phyloP scores from a whole-genome alignment of 2,888 invertebrate species.

The Pinctada fucata region DNA sequence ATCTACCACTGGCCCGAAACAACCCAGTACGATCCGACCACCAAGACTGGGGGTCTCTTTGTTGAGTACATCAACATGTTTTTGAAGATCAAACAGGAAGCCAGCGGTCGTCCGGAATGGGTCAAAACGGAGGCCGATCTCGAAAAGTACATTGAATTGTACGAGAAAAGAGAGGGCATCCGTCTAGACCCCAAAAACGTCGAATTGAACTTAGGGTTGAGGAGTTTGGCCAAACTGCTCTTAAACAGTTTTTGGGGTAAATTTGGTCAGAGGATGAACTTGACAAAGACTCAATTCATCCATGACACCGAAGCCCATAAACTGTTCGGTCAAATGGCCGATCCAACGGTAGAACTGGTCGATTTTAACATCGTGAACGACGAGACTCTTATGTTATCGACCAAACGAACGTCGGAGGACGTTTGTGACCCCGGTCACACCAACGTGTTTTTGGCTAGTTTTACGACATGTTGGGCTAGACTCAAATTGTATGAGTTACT shows the following conservation, averaged over 20 bases:
- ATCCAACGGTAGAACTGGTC: slow-evolving; percentile 11
- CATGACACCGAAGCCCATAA: neutral
- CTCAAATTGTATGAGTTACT: slow-evolving; percentile 33
- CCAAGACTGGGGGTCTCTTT: slow-evolving; percentile 61
- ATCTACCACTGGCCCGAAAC: slow-evolving; percentile 33
- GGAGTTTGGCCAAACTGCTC: too few species aligned
- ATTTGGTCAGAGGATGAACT: slow-evolving; percentile 12
- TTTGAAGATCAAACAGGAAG: slow-evolving; percentile 29
- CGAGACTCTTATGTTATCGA: slow-evolving; percentile 30
- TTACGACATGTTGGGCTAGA: slow-evolving; percentile 8
- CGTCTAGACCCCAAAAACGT: too few species aligned
- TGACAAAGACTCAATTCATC: neutral
- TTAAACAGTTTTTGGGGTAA: too few species aligned
- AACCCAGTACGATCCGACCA: slow-evolving; percentile 42
- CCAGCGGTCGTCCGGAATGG: slow-evolving; percentile 44
- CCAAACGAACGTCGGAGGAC: neutral
- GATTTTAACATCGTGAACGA: slow-evolving; percentile 18
- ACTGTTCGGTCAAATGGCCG: slow-evolving; percentile 3
- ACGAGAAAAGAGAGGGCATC: too few species aligned
- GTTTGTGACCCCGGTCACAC: slow-evolving; percentile 20
- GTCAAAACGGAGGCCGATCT: too few species aligned
- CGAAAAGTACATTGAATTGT: too few species aligned
- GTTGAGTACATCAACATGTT: slow-evolving; percentile 56
- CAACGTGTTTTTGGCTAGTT: slow-evolving; percentile 28
- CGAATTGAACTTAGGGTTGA: too few species aligned